Conservation (phyloP, 2,797 vertebrate genomes). For the Peromyscus aztecus region DNA sequence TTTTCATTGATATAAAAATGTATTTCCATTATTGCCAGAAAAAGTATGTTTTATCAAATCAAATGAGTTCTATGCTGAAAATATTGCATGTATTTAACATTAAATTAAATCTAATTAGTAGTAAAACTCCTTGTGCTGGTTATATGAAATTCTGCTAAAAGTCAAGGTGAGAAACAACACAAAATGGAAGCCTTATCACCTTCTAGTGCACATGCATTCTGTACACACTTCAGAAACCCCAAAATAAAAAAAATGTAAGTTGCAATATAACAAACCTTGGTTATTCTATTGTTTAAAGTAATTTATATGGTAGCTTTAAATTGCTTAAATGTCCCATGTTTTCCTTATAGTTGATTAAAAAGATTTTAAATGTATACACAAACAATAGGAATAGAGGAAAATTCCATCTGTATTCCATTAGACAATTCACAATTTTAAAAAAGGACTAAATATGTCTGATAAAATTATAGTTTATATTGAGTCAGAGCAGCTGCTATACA, state of each 20-base stretch:
- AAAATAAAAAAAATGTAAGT: not conserved
- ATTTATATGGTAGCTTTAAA: not conserved
- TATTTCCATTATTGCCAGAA: not conserved
- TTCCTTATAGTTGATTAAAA: conserved; percentile 19
- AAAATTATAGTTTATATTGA: not conserved
- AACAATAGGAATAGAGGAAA: not conserved
- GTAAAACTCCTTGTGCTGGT: not conserved
- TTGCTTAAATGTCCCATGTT: not conserved
- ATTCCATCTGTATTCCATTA: conserved; percentile 14
- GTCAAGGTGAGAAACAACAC: not conserved
- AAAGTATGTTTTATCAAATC: not conserved
- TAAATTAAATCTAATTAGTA: conserved; percentile 37
- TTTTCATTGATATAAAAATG: not conserved
- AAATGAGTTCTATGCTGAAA: not conserved
- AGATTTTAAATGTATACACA: not conserved
- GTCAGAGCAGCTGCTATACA: not conserved
- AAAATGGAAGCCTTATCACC: not conserved
- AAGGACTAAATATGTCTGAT: not conserved
- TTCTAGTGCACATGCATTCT: too few species aligned
- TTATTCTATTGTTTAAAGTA: not conserved
- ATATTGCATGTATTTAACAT: not conserved
- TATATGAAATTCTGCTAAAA: not conserved
- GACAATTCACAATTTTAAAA: not conserved
- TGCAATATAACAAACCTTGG: not conserved
- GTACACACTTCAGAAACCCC: rapidly evolving